Evolutionary conservation across 2,888 invertebrate genomes (phyloP), one percentile per base, ranked within the genome.

Genomic region (Polyploca ridens): DNA sequence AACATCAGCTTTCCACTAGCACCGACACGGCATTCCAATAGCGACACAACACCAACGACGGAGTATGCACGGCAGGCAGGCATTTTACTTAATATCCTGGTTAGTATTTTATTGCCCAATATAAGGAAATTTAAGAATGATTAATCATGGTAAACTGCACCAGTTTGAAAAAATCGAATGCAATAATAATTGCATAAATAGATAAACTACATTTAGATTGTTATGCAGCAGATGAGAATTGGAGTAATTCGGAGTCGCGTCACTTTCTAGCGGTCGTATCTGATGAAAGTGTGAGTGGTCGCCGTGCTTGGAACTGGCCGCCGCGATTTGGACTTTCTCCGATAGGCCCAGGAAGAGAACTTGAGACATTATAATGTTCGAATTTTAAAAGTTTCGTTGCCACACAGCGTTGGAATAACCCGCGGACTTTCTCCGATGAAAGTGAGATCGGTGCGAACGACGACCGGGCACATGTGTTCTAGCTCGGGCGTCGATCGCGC

Each of bases 1-100:
- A 92, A 90, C 73, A 67, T 64, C 73, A 75, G 85, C 88, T 90
- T 91, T 91, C 88, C 89, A 86, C 79, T 79, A 72, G 66, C 77
- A 77, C 71, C 69, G 71, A 74, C 74, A 68, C 81, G 79, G 81
- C 82, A 84, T 86, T 85, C 83, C 79, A 64, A 79, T 74, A 71
- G 75, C 77, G 68, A 69, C 64, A 64, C 65, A 58, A 19, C 60
- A 46, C 61, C 58, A 54, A 41, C 62, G 19, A 35, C 27, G 14
- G 27, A 35, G n/a, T 19, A 54, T 54, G 10, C 19, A 7, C 54
- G 27, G 27, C 27, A 27, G 27, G 27, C 19, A n/a, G 10, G 19
- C 19, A 54, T 54, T 60, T 35, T 38, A 11, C 61, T 13, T 41
- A 19, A 61, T 41, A 61, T 61, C 61, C 61, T 61, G 61, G 61